A percentile compares a stretch with the other conserved stretches of the same genome.
Evolutionary conservation across 1,140 invertebrate genomes (phyloP).

Genomic region (Eulimnadia texana): DNA sequence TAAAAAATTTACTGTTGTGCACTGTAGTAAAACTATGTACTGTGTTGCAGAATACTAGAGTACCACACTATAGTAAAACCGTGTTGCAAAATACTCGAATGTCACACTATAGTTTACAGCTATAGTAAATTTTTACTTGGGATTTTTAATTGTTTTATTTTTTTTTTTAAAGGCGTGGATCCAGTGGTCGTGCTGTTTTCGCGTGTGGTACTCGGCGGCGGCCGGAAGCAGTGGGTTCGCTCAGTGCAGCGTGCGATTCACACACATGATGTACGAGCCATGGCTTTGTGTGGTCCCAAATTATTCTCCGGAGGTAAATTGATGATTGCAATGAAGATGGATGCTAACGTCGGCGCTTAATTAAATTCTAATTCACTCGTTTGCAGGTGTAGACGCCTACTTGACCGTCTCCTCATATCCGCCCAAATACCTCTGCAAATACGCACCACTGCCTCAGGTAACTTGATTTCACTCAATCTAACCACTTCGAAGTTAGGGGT

Average conservation of each 20-base stretch:
- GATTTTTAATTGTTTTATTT: no score
- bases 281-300: conserved; percentile 40
- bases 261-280: conserved; percentile 63
- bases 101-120: no score
- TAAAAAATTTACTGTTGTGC: no score
- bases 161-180: conserved; percentile 54
- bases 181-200: conserved; percentile 54
- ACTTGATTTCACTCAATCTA: background rate
- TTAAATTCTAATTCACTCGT: background rate
- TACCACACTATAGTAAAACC: no score
- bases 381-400: conserved; percentile 51
- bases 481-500: background rate
- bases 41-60: no score
- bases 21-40: no score
- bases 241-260: conserved; percentile 56
- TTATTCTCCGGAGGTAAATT: conserved; percentile 54
- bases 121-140: no score
- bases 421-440: conserved; percentile 48
- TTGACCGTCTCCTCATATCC: conserved; percentile 47
- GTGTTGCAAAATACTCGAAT: background rate
- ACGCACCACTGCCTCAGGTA: conserved; percentile 46
- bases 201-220: conserved; percentile 33
- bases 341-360: background rate
- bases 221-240: conserved; percentile 52
- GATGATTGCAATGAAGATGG: background rate